Evolutionary conservation across 2,797 vertebrate genomes (phyloP), one percentile per base, ranked within the genome.

Genomic region (Macropodus opercularis): DNA sequence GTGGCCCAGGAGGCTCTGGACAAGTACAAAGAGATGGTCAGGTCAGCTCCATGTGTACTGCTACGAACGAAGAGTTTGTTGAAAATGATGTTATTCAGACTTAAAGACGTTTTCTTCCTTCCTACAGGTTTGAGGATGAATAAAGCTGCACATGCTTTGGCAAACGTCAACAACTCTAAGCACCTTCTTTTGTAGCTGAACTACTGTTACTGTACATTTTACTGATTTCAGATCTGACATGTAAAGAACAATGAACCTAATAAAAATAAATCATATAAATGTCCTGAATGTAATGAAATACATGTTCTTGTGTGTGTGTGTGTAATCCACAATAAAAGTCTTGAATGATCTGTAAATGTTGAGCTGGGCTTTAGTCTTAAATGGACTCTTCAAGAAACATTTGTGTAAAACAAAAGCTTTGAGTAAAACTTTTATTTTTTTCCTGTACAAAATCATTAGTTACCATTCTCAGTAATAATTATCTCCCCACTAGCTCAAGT

Each of bases 361-460:
- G n/a, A 23, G 9, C 6, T 14, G 26, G 1, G 21, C 17, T 32
- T 39, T 12, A 6, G 3, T 23, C 2, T 1, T n/a, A n/a, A n/a
- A n/a, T n/a, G n/a, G 10, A 2, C 0, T n/a, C 3, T 2, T 38
- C 34, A 72, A 56, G 23, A 65, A 73, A 12, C 17, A 61, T n/a
- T 51, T 40, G 43, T 22, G 5, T 29, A 17, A 57, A 46, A 9
- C 18, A 27, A 77, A 87, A 80, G 63, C 15, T 83, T 87, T 82
- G 72, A 78, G 75, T 92, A 91, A 93, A 94, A 87, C 68, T 74
- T 96, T 94, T 94, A 92, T 89, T 93, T 88, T 90, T 88, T 90
- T 90, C n/a, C 92, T 95, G 92, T 95, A 96, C 95, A 98, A 94
- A 87, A 93, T 94, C 87, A 91, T 94, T 91, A 91, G 88, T 92